Evolutionary conservation across 2,888 invertebrate species (phyloP), one percentile per base, ranked within the genome.

Genomic region (Pantelozetes paolii): DNA sequence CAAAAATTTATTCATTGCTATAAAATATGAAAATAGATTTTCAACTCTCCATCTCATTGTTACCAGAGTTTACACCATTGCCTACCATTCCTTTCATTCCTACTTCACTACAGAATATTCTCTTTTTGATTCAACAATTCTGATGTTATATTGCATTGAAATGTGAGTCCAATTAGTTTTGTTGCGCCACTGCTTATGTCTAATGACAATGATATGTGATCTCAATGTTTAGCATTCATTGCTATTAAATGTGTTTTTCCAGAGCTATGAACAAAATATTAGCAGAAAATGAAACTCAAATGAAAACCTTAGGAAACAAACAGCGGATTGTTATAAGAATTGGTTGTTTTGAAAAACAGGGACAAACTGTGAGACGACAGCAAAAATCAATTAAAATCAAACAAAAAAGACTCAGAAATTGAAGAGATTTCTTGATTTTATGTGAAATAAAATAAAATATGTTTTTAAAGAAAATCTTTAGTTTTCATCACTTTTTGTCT

Each of bases 171-270:
- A 64, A 64, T 64, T 64, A 64, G 64, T 64, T 64, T 64, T 64
- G 64, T 64, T 64, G 64, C 32, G 20, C 64, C 64, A 64, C 36
- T 64, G 64, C 64, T 64, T 64, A 64, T 64, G 64, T 36, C n/a
- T 64, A 64, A 64, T 36, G 64, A 64, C 36, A 64, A n/a, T 64
- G 64, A 64, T 64, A 64, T 64, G 64, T 36, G 64, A 64, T 64
- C 32, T 20, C 64, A 64, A 26, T 57, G 6, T 57, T 26, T 23
- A 36, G 64, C 36, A 64, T 64, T 36, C 30, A 64, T 15, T 64
- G 32, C 8, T 30, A 36, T 36, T 26, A 2, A 64, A 13, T n/a
- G 11, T 64, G n/a, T 57, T 28, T 57, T 57, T 57, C 57, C 18
- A 26, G 28, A 26, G 11, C 57, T 57, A 9, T 64, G 64, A 32